Evolutionary conservation across 2,113 vertebrate species (phyloP).

Genomic region (Cygnus buccinator): DNA sequence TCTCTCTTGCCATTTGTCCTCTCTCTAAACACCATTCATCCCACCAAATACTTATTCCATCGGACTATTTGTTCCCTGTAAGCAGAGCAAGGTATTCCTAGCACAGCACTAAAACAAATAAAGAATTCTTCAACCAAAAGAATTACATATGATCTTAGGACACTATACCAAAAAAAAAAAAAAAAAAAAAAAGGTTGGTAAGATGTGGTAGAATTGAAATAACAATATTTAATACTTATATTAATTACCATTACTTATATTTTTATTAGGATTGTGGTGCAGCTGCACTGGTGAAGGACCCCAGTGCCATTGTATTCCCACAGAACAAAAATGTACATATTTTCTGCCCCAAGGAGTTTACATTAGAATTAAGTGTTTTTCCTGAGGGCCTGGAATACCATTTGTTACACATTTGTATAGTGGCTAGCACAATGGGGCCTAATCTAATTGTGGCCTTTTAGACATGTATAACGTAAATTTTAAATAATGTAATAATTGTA

Average conservation of each 20-base stretch:
- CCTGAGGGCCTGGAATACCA: neutral
- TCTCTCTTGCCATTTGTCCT: constrained; percentile 7
- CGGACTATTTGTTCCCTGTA: neutral
- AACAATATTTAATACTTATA: neutral
- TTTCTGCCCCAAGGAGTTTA: neutral
- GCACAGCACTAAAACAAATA: neutral
- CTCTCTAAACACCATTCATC: neutral
- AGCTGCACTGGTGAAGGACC: neutral
- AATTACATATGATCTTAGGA: neutral
- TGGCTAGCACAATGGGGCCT: neutral
- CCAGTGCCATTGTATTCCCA: neutral
- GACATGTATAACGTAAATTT: neutral
- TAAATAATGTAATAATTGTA: constrained; percentile 26
- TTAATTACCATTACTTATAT: neutral
- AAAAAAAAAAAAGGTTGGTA: neutral
- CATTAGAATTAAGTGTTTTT: constrained; percentile 9
- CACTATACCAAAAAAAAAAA: neutral
- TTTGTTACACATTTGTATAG: neutral
- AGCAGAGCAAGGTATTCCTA: neutral
- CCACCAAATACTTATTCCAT: neutral
- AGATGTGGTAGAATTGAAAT: neutral
- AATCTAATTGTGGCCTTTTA: constrained; percentile 8
- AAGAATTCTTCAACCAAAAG: neutral
- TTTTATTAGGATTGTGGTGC: neutral
- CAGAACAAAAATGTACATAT: neutral